Conservation (phyloP, 2,888 invertebrate species). For the Machimus rusticus region DNA sequence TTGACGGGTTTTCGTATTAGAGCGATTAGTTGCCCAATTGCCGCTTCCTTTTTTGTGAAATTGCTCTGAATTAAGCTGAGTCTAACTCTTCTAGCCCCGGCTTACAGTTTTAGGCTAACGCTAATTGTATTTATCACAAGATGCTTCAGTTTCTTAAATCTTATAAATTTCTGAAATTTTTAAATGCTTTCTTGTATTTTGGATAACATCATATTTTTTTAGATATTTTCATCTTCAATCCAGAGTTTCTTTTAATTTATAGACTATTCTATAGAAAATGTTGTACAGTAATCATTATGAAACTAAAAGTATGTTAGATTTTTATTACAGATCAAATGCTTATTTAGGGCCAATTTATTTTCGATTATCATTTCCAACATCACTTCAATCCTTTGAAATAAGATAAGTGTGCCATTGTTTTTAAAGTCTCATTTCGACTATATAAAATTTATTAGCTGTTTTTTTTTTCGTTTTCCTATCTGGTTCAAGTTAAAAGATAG, state of each 20-base stretch:
- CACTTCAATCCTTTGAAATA: too few species aligned
- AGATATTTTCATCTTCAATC: background rate
- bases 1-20: background rate
- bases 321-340: background rate
- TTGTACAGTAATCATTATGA: too few species aligned
- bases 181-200: background rate
- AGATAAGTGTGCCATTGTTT: too few species aligned
- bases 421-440: too few species aligned
- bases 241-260: background rate
- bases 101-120: background rate
- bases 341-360: too few species aligned
- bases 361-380: too few species aligned
- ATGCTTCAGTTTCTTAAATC: background rate
- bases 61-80: background rate
- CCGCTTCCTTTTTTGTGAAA: background rate
- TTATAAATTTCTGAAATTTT: background rate
- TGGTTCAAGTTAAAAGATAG: too few species aligned
- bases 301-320: background rate
- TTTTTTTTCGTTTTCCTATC: too few species aligned
- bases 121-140: constrained; percentile 10
- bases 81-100: background rate
- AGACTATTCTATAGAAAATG: background rate
- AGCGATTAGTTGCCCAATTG: background rate
- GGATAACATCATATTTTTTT: background rate
- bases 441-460: too few species aligned